A percentile compares a stretch with the other conserved stretches of the same genome.
Evolutionary conservation across 2,797 vertebrate genomes (phyloP).

Genomic region (Manis crassicaudata): DNA sequence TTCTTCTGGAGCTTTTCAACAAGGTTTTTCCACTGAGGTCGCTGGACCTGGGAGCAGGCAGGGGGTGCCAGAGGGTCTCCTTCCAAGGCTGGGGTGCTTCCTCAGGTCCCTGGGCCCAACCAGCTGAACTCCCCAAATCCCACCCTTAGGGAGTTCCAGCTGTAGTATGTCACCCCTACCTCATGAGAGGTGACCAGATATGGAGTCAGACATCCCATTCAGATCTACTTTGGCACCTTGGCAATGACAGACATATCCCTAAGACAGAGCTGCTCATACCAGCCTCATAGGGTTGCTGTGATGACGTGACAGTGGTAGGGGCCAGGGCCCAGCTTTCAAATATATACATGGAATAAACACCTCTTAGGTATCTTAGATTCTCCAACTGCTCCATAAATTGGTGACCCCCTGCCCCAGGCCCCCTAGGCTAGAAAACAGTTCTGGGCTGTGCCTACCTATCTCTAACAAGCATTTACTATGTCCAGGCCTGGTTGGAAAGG

Average conservation of each 20-base stretch:
- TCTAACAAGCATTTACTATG: background rate
- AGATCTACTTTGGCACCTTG: background rate
- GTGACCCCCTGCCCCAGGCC: too few relatives aligned
- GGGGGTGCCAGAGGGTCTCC: background rate
- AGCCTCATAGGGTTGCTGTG: background rate
- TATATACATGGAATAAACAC: background rate
- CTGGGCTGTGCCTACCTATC: background rate
- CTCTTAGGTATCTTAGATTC: background rate
- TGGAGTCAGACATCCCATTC: background rate
- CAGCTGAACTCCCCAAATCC: background rate
- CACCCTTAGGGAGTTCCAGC: background rate
- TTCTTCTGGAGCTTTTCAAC: background rate
- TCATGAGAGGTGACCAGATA: background rate
- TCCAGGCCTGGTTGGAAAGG: background rate
- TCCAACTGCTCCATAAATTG: background rate
- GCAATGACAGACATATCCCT: background rate
- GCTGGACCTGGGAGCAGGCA: background rate
- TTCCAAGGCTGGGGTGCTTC: background rate
- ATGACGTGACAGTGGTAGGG: background rate
- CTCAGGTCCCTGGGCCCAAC: background rate
- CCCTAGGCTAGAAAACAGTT: background rate
- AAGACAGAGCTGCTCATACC: background rate
- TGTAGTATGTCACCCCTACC: too few relatives aligned
- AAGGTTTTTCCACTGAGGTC: background rate
- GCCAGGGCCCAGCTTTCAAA: background rate